These are phyloP conservation scores for Dallia pectoralis DNA, from an alignment of 2,797 vertebrate species.

Conservation along the genomic window DNA sequence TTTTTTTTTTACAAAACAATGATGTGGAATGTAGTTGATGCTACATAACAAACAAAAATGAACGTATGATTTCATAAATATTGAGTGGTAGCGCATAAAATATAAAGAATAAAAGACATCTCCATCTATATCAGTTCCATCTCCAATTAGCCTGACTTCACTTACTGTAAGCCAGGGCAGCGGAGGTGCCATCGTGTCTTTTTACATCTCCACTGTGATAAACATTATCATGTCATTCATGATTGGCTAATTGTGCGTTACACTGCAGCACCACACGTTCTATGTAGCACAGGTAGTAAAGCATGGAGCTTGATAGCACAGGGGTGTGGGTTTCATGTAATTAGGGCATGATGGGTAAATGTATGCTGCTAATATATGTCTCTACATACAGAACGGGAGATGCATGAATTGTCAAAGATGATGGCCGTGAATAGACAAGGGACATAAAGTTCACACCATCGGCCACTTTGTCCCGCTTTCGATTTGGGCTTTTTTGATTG, in stretches of 20 bases:
- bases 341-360: slow-evolving; percentile 2
- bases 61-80: slow-evolving; percentile 40
- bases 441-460: slow-evolving; percentile 24
- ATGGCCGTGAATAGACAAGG: not conserved
- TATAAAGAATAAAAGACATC: slow-evolving; percentile 17
- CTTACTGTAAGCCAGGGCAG: not conserved
- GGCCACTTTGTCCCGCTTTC: slow-evolving; percentile 25
- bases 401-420: slow-evolving; percentile 7
- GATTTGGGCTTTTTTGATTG: slow-evolving; percentile 15
- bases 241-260: slow-evolving; percentile 1
- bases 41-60: slow-evolving; percentile 22
- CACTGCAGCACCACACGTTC: not conserved
- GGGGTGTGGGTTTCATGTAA: not conserved
- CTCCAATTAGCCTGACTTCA: not conserved
- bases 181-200: slow-evolving; percentile 4
- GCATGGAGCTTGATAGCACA: not conserved
- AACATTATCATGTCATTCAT: slow-evolving; percentile 2
- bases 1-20: slow-evolving; percentile 3
- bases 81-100: slow-evolving; percentile 27
- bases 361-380: slow-evolving; percentile 24
- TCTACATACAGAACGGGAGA: slow-evolving; percentile 3
- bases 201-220: slow-evolving; percentile 10
- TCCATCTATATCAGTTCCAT: slow-evolving; percentile 13
- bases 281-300: not conserved
- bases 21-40: slow-evolving; percentile 16